Conservation (phyloP, 2,113 vertebrate genomes). For the Haplotaxodon microlepis region DNA sequence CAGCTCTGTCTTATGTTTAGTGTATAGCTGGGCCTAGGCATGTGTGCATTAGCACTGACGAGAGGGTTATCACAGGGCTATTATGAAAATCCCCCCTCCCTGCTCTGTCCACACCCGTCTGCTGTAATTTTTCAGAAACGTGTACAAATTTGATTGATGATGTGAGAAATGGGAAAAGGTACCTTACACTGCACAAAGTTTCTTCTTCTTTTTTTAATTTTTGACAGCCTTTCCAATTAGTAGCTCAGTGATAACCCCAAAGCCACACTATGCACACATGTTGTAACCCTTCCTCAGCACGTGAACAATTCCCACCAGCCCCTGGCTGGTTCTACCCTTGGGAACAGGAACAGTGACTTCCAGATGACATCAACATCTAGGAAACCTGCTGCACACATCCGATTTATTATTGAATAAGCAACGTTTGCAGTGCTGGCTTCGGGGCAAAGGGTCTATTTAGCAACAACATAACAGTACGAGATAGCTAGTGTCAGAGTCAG, state of each 20-base stretch:
- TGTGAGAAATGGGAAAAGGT: neutral
- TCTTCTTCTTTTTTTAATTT: neutral
- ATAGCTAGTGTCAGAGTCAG: constrained; percentile 16
- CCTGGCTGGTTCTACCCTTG: neutral
- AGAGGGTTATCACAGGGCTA: neutral
- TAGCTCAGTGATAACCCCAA: neutral
- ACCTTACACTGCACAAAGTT: neutral
- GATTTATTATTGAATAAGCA: constrained; percentile 1
- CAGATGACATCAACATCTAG: constrained; percentile 20
- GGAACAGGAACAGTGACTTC: constrained; percentile 50
- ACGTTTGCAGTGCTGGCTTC: neutral
- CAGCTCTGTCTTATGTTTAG: neutral
- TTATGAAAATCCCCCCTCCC: neutral
- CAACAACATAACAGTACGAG: constrained; percentile 10
- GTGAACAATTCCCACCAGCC: neutral
- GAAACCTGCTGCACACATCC: constrained; percentile 27
- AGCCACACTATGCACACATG: neutral
- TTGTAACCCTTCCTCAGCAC: neutral
- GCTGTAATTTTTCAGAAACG: neutral
- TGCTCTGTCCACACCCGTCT: neutral
- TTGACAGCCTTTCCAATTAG: neutral
- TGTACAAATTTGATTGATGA: neutral
- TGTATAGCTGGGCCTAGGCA: neutral
- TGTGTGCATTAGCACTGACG: neutral
- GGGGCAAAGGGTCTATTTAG: constrained; percentile 5